Conservation (phyloP, 2,797 vertebrate genomes). For the Falco concolor region DNA sequence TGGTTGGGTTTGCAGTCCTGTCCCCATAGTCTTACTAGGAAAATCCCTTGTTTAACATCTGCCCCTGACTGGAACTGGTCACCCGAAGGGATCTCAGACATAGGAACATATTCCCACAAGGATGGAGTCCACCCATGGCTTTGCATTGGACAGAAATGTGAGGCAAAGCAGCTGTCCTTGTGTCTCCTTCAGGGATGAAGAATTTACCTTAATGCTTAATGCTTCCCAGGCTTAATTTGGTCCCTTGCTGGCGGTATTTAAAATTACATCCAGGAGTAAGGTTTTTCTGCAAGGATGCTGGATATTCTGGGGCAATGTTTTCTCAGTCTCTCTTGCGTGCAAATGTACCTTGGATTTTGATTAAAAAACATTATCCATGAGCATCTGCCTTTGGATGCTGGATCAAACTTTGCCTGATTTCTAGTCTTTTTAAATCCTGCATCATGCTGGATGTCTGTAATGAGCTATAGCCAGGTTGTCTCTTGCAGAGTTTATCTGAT, state of each 20-base stretch:
- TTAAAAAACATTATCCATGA: background rate
- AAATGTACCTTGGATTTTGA: background rate
- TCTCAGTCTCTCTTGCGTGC: background rate
- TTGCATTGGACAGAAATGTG: background rate
- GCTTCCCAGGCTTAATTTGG: background rate
- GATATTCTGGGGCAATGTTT: background rate
- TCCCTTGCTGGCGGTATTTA: background rate
- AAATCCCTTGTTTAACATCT: background rate
- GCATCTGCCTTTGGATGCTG: background rate
- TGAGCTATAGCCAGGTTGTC: background rate
- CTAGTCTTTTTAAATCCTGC: background rate
- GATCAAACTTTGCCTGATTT: background rate
- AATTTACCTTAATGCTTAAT: background rate
- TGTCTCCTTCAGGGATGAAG: background rate
- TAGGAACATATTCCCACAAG: background rate
- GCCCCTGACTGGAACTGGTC: background rate
- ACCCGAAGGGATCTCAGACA: rapidly evolving
- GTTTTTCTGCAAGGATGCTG: background rate
- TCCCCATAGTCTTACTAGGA: background rate
- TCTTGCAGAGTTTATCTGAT: background rate
- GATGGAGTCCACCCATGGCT: background rate
- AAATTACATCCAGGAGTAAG: background rate
- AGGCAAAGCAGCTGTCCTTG: background rate
- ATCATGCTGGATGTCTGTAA: background rate
- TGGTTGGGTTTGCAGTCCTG: background rate